Evolutionary conservation across 2,797 vertebrate genomes (phyloP).

Genomic region (Chelon auratus): DNA sequence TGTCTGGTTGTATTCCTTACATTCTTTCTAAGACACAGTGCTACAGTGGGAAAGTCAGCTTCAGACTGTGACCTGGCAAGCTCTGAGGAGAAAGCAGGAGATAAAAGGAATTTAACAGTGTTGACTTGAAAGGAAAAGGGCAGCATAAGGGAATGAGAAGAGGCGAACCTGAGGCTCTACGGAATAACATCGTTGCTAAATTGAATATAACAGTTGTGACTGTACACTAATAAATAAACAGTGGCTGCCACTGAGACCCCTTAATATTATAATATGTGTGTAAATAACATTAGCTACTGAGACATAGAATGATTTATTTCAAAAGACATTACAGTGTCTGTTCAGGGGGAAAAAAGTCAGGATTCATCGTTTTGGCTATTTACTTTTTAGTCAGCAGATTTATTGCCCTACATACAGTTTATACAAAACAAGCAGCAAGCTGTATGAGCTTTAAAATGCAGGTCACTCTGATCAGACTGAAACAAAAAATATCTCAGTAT

Average conservation of each 20-base stretch:
- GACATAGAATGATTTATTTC: conserved; percentile 1
- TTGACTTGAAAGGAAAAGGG: background rate
- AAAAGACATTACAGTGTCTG: background rate
- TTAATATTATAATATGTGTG: background rate
- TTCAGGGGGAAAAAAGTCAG: background rate
- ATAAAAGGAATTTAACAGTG: conserved; percentile 25
- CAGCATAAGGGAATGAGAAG: conserved; percentile 29
- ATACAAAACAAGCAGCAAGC: background rate
- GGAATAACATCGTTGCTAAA: background rate
- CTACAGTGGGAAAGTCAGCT: conserved; percentile 1
- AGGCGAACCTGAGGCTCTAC: conserved; percentile 7
- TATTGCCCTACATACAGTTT: background rate
- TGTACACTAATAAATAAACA: background rate
- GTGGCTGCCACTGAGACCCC: background rate
- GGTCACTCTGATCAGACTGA: conserved; percentile 9
- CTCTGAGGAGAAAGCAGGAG: conserved; percentile 23
- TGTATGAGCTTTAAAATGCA: conserved; percentile 6
- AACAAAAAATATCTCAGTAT: background rate
- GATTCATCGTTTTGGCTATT: background rate
- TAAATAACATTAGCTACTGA: background rate
- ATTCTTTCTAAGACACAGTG: conserved; percentile 46
- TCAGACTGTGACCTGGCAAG: conserved; percentile 31
- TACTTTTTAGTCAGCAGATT: conserved; percentile 8
- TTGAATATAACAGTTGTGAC: background rate
- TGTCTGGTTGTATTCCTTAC: conserved; percentile 49